phyloP scores from a whole-genome alignment of 2,113 vertebrate species.

The Erpornis zantholeuca region DNA sequence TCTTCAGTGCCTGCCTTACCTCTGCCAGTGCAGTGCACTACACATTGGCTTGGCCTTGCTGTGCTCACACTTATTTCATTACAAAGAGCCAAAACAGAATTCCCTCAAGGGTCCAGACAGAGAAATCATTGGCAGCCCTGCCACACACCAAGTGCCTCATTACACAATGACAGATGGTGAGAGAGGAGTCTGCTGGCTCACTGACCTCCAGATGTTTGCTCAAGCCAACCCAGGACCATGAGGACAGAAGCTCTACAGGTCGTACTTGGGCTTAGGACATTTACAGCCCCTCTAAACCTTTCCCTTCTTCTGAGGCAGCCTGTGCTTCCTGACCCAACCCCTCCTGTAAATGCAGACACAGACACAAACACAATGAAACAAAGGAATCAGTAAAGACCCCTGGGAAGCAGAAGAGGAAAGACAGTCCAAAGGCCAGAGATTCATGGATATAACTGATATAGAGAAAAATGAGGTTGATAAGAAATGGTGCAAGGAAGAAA shows the following conservation, averaged over 20 bases:
- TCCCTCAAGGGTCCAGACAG: background rate
- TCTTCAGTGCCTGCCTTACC: background rate
- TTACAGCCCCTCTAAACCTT: background rate
- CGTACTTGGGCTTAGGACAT: background rate
- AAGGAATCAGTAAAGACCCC: background rate
- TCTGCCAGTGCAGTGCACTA: fast-evolving
- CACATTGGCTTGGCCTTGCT: background rate
- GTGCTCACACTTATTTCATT: background rate
- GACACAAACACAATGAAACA: background rate
- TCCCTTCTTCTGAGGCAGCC: background rate
- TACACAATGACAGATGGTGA: fast-evolving
- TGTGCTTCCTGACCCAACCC: background rate
- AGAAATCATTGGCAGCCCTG: background rate
- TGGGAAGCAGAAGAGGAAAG: background rate
- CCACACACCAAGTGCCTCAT: background rate
- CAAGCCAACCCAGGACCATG: background rate
- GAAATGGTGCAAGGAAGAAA: background rate
- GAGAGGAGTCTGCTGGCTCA: background rate
- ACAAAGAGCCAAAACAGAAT: background rate
- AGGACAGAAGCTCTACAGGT: background rate
- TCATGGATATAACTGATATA: background rate
- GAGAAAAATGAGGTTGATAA: background rate
- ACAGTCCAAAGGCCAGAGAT: background rate
- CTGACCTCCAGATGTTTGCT: background rate
- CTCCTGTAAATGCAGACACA: background rate